Conservation (phyloP, 2,797 vertebrate genomes). For the Xenopus petersii region DNA sequence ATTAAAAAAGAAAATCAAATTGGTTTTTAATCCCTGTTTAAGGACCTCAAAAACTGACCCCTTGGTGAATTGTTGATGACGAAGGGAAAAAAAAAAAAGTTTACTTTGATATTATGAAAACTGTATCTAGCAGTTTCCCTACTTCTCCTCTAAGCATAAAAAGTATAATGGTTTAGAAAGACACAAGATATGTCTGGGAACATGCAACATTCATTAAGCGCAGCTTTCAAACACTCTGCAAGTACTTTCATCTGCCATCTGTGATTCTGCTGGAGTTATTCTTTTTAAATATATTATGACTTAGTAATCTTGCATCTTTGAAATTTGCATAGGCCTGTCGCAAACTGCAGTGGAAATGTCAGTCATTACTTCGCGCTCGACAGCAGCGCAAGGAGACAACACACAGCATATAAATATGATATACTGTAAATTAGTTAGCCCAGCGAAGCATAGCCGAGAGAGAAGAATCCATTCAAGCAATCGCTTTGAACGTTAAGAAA, state of each 20-base stretch:
- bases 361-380: conserved; percentile 40
- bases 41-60: no score
- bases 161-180: conserved; percentile 26
- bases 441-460: conserved; percentile 34
- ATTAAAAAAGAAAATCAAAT: no score
- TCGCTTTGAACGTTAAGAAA: conserved; percentile 23
- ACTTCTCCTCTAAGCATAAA: conserved; percentile 12
- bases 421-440: conserved; percentile 48
- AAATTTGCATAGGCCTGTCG: conserved; percentile 44
- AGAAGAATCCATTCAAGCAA: conserved; percentile 25
- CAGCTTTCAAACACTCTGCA: conserved; percentile 42
- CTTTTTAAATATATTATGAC: conserved; percentile 49
- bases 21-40: no score
- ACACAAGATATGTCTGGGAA: conserved; percentile 38
- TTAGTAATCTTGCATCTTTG: conserved; percentile 43
- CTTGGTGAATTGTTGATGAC: no score
- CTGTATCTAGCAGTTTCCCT: not conserved
- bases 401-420: conserved; percentile 43
- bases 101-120: not conserved
- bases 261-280: conserved; percentile 46
- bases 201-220: conserved; percentile 48
- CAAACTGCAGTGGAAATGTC: conserved; percentile 35
- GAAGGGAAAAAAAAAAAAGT: not conserved
- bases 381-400: conserved; percentile 37
- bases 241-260: conserved; percentile 50